phyloP scores from a whole-genome alignment of 1,140 invertebrate genomes.

The Macrocentrus cingulum region DNA sequence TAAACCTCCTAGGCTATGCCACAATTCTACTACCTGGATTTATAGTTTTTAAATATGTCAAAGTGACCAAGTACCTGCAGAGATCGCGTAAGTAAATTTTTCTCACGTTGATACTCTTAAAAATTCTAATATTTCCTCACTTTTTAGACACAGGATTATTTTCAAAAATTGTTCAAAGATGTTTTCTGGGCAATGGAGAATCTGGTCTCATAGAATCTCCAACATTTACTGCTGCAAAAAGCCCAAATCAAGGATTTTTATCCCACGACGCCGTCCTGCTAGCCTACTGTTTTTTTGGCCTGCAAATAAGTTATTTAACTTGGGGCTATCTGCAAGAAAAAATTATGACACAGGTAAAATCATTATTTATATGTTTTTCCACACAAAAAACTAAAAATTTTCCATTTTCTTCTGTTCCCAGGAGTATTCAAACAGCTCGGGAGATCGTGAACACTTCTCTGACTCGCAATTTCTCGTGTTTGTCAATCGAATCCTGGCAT shows the following conservation, averaged over 20 bases:
- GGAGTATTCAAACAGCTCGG: constrained; percentile 68
- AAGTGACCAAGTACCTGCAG: constrained; percentile 79
- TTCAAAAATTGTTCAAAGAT: constrained; percentile 62
- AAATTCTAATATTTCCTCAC: constrained; percentile 21
- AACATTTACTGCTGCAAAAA: constrained; percentile 37
- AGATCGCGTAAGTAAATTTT: constrained; percentile 66
- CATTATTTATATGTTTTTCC: constrained; percentile 13
- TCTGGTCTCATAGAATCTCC: constrained; percentile 49
- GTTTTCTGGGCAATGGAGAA: constrained; percentile 65
- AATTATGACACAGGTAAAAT: constrained; percentile 78
- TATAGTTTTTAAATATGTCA: constrained; percentile 82
- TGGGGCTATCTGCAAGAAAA: constrained; percentile 96
- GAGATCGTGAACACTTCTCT: constrained; percentile 71
- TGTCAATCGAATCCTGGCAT: constrained; percentile 86
- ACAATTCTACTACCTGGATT: constrained; percentile 85
- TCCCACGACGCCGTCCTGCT: constrained; percentile 65
- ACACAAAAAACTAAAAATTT: neutral
- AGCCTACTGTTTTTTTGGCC: constrained; percentile 80
- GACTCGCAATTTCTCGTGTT: constrained; percentile 97
- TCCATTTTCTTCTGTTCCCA: constrained; percentile 40
- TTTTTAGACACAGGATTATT: constrained; percentile 60
- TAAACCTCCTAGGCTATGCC: constrained; percentile 87
- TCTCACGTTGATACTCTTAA: neutral
- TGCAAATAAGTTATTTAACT: constrained; percentile 88
- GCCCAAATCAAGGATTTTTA: constrained; percentile 50